phyloP scores from a whole-genome alignment of 2,797 vertebrate genomes.

The Hephaestus fuliginosus region DNA sequence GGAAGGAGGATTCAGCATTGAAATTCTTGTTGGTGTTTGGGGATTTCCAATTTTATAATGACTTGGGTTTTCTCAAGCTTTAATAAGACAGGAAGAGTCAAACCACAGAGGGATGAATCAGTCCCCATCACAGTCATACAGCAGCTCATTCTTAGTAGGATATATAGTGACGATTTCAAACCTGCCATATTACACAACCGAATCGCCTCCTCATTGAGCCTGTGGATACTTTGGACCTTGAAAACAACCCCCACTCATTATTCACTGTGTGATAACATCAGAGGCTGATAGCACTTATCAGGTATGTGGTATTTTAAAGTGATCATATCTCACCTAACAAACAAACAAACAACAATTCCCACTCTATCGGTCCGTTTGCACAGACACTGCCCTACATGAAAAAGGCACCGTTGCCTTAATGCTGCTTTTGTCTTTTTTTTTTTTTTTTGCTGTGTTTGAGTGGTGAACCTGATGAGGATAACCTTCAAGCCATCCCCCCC shows the following conservation, averaged over 20 bases:
- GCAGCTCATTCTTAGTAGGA: background rate
- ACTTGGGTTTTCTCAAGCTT: background rate
- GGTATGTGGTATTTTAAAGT: conserved; percentile 55
- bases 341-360: conserved; percentile 38
- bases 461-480: conserved; percentile 78
- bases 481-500: conserved; percentile 73
- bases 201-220: conserved; percentile 21
- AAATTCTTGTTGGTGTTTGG: background rate
- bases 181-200: conserved; percentile 8
- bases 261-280: conserved; percentile 49
- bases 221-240: conserved; percentile 46
- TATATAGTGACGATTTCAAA: background rate
- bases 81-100: background rate
- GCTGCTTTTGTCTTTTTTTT: conserved; percentile 52
- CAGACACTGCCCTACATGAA: conserved; percentile 20
- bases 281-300: conserved; percentile 57
- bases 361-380: conserved; percentile 15
- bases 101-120: background rate
- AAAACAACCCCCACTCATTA: conserved; percentile 41
- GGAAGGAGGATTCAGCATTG: conserved; percentile 6
- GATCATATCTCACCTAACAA: conserved; percentile 53
- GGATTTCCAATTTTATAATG: background rate
- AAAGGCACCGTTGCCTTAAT: conserved; percentile 40
- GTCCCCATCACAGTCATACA: background rate
- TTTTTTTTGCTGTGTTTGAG: conserved; percentile 59